phyloP scores from a whole-genome alignment of 2,888 invertebrate species.

The Nomada hirtipes region DNA sequence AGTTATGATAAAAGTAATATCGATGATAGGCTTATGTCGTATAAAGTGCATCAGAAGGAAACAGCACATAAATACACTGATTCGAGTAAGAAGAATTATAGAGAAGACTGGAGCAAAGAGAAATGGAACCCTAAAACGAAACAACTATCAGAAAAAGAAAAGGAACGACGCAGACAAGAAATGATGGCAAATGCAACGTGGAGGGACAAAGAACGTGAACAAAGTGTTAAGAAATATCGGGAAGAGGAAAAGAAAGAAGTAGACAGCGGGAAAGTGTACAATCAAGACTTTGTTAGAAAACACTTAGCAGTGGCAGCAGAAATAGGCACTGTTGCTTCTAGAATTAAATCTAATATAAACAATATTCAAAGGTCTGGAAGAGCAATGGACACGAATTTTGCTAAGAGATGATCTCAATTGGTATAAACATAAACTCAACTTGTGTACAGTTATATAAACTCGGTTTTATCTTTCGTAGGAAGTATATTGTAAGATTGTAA shows the following conservation, averaged over 20 bases:
- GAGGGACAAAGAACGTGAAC: constrained; percentile 88
- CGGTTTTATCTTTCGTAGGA: neutral
- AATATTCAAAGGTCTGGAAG: constrained; percentile 93
- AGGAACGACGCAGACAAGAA: constrained; percentile 89
- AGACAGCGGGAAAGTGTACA: constrained; percentile 82
- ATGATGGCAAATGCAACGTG: constrained; percentile 93
- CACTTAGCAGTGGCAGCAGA: constrained; percentile 88
- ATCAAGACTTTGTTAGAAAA: constrained; percentile 86
- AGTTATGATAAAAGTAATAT: constrained; percentile 26
- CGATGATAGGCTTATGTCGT: constrained; percentile 4
- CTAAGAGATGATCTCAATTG: constrained; percentile 85
- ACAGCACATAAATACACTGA: constrained; percentile 8
- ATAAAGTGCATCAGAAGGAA: constrained; percentile 25
- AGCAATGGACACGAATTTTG: constrained; percentile 95
- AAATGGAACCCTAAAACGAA: constrained; percentile 75
- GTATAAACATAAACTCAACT: neutral
- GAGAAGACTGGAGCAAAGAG: constrained; percentile 70
- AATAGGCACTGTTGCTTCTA: constrained; percentile 90
- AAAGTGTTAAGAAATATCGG: constrained; percentile 87
- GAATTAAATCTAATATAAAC: constrained; percentile 95
- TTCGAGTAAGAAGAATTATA: constrained; percentile 8
- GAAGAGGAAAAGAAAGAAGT: constrained; percentile 86
- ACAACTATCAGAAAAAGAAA: constrained; percentile 87
- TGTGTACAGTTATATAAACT: constrained; percentile 47
- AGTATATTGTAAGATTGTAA: neutral